Evolutionary conservation across 2,888 invertebrate species (phyloP), one percentile per base, ranked within the genome.

Genomic region (Hermodice carunculata): DNA sequence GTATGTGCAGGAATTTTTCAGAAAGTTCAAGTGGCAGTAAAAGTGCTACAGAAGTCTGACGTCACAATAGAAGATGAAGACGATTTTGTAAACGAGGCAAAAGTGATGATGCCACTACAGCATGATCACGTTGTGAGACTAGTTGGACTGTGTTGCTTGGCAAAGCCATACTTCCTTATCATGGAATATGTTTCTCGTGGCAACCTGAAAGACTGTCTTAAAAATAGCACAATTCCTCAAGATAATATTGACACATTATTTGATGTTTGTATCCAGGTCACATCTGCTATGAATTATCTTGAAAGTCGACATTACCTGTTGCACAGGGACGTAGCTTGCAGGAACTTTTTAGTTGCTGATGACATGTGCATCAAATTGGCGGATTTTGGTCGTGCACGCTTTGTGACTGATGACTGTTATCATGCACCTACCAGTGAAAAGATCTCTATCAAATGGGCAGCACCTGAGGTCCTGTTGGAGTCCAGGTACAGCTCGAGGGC

Each of bases 41-140:
- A 75, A 29, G 72, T 74, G 40, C 61, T 75, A 1, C 69, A 75
- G 54, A 67, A 65, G 44, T 58, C 43, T 1, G 71, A 73, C 49
- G 43, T 56, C 4, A 59, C n/a, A 5, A 22, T 56, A 19, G 56
- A 51, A 14, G 73, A 75, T 8, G 74, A 74, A 46, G 75, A 75
- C 58, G 73, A 75, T 40, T 74, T 73, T 46, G 40, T 75, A 2
- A 61, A 73, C n/a, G 75, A 75, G 46, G 75, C 73, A 3, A 49
- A 53, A 22, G 43, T 63, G 24, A 24, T 75, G 61, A 74, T 71
- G 69, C 48, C 46, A 8, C 57, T 73, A 0, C 44, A 61, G 14
- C 71, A 73, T 51, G 73, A 75, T 5, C 69, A 75, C 58, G 52
- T 75, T 28, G 64, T 75, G 19, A 34, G 61, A 28, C 61, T 75